phyloP scores from a whole-genome alignment of 2,797 vertebrate genomes.

The Crocodylus rhombifer region DNA sequence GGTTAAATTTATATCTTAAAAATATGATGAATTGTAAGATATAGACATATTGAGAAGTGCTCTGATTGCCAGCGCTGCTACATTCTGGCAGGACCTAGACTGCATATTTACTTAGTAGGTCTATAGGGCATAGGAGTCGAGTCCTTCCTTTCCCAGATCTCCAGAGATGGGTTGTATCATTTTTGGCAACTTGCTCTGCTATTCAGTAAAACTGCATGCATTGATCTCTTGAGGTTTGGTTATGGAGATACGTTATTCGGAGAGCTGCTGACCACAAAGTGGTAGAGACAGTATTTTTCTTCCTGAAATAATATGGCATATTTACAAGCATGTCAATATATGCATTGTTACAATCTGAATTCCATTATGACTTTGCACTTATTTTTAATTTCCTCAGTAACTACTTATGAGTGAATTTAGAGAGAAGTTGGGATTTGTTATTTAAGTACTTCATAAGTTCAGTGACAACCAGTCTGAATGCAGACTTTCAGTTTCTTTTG shows the following conservation, averaged over 20 bases:
- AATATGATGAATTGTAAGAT: background rate
- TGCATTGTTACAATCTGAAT: background rate
- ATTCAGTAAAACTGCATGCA: too few species aligned
- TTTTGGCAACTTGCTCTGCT: too few species aligned
- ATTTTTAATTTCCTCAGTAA: background rate
- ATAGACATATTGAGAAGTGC: too few species aligned
- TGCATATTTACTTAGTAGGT: background rate
- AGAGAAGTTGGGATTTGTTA: background rate
- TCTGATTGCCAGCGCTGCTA: background rate
- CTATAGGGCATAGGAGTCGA: too few species aligned
- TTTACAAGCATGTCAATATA: background rate
- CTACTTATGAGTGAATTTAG: background rate
- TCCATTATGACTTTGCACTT: background rate
- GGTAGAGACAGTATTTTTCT: background rate
- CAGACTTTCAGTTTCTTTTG: background rate
- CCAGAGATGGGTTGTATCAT: too few species aligned
- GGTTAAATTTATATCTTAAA: background rate
- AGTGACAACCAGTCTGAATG: background rate
- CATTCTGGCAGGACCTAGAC: background rate
- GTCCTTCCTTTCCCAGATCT: too few species aligned
- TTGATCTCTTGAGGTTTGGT: too few species aligned
- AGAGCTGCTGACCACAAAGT: too few species aligned
- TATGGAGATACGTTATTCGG: too few species aligned
- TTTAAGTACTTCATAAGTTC: background rate
- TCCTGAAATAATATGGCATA: background rate